Evolutionary conservation across 2,888 invertebrate genomes (phyloP), one percentile per base, ranked within the genome.

Genomic region (Girardia tigrina): DNA sequence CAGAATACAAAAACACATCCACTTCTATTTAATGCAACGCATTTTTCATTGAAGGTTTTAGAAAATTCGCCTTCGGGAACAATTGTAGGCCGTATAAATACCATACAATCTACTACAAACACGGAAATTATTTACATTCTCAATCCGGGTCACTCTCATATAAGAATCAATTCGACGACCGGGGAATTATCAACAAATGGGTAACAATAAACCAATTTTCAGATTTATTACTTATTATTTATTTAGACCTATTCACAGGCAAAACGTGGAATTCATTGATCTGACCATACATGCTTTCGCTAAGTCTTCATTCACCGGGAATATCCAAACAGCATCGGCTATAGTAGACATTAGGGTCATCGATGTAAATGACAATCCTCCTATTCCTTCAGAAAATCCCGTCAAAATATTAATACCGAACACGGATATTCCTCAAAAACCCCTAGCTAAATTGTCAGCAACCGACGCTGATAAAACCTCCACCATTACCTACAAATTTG

Each of bases 321-420:
- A n/a, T 56, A 56, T 56, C 56, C 56, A 56, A 16, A 56, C 56
- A 2, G n/a, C 56, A 2, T 56, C 56, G 23, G 4, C 56, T 20
- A 56, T 56, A 4, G 23, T 56, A 20, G 56, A 56, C 23, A 23
- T 56, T 12, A 56, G 56, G n/a, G 23, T 56, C n/a, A 56, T 56
- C n/a, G 56, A 56, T n/a, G 23, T 56, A 56, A 56, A 56, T n/a
- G n/a, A 56, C n/a, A 56, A 56, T 56, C 56, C n/a, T 20, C 56
- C 56, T 20, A 56, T 56, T 8, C 56, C 56, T 12, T 56, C 56
- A 2, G 56, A 56, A 56, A 56, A 56, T n/a, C 56, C 56, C n/a
- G 8, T 56, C 6, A 56, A 56, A 56, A 56, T 56, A 56, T 56
- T 8, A 20, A 16, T 56, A 4, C 56, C 56, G n/a, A 56, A 56